Conservation (phyloP, 2,113 vertebrate genomes). For the Oryzias woworae region DNA sequence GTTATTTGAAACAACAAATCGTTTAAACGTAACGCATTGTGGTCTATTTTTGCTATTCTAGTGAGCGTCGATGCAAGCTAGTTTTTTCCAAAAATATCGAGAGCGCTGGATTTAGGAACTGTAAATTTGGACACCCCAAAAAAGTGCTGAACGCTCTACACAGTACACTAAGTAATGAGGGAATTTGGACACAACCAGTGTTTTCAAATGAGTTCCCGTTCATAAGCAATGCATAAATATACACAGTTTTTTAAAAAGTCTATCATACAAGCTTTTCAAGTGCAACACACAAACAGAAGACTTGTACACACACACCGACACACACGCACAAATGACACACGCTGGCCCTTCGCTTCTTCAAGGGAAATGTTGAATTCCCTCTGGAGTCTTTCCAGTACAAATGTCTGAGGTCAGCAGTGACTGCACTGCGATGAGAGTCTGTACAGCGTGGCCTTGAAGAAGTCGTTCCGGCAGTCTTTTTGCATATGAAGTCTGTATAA, state of each 20-base stretch:
- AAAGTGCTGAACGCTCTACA: no score
- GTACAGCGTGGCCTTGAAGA: conserved; percentile 33
- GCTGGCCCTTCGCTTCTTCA: conserved; percentile 41
- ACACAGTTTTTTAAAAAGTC: conserved; percentile 46
- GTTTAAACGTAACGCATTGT: no score
- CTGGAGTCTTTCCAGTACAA: conserved; percentile 46
- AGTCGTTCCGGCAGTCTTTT: conserved; percentile 51
- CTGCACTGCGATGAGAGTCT: conserved; percentile 41
- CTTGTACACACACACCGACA: conserved; percentile 35
- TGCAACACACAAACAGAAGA: conserved; percentile 47
- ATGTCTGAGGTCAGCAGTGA: conserved; percentile 45
- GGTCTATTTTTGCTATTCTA: no score
- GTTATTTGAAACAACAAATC: no score
- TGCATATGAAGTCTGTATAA: conserved; percentile 72
- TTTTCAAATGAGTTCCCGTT: conserved; percentile 25
- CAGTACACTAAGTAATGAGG: no score
- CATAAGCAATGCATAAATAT: conserved; percentile 57
- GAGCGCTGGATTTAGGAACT: no score
- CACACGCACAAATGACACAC: conserved; percentile 49
- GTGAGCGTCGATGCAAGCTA: no score
- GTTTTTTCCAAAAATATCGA: no score
- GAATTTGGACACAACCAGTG: no score
- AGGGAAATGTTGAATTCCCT: conserved; percentile 19
- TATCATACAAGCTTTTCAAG: conserved; percentile 51
- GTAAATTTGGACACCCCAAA: no score